Conservation (phyloP, 2,888 invertebrate genomes). For the Lasioglossum lativentre region DNA sequence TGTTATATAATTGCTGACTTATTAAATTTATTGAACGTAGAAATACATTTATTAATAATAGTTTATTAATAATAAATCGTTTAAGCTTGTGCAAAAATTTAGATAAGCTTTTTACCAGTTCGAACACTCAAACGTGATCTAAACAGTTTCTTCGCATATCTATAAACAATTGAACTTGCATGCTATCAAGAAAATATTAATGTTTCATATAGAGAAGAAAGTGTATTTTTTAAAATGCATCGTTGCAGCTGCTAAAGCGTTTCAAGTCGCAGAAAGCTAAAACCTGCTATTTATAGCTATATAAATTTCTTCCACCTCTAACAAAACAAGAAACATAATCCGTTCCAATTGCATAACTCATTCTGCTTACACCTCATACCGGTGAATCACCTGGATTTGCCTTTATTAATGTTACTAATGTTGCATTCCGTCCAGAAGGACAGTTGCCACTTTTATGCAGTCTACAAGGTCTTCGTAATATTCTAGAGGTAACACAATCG, state of each 20-base stretch:
- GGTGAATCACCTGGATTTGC: conserved; percentile 3
- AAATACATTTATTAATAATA: too few relatives aligned
- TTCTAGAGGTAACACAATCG: background rate
- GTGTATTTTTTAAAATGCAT: background rate
- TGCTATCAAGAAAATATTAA: background rate
- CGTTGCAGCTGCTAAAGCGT: background rate
- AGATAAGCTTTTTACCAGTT: background rate
- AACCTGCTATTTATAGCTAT: background rate
- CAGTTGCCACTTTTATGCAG: background rate
- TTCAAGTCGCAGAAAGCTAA: background rate
- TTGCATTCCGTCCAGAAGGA: background rate
- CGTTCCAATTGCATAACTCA: conserved; percentile 9
- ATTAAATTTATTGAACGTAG: background rate
- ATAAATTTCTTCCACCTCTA: background rate
- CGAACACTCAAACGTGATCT: too few relatives aligned
- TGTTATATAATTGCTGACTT: background rate
- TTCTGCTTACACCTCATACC: background rate
- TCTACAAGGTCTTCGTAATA: background rate
- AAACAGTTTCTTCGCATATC: background rate
- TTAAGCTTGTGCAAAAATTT: background rate
- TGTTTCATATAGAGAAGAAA: background rate
- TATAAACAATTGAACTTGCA: background rate
- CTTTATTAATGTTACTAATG: conserved; percentile 4
- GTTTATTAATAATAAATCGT: background rate
- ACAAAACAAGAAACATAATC: conserved; percentile 1